phyloP scores from a whole-genome alignment of 1,140 invertebrate species.

The Solenopsis fugax region DNA sequence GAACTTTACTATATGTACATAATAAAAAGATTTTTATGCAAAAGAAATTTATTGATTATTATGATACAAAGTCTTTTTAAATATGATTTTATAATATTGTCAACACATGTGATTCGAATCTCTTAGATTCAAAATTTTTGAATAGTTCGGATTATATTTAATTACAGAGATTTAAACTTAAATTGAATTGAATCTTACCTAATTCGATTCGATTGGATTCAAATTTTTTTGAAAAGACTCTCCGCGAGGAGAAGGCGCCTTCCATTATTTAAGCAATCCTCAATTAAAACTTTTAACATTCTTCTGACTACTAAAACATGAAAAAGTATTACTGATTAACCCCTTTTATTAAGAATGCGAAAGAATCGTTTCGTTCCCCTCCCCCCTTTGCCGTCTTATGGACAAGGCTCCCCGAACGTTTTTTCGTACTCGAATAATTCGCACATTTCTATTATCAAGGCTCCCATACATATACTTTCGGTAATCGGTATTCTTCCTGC shows the following conservation, averaged over 20 bases:
- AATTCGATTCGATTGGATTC: too few species aligned
- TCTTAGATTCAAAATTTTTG: too few species aligned
- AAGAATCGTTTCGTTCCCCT: not conserved
- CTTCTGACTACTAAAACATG: not conserved
- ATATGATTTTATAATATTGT: too few species aligned
- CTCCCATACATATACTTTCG: not conserved
- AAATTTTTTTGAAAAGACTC: not conserved
- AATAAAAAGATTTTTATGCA: too few species aligned
- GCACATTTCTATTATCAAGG: not conserved
- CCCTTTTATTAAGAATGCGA: not conserved
- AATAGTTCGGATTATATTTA: too few species aligned
- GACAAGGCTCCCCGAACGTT: not conserved
- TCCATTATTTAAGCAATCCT: not conserved
- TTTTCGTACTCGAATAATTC: not conserved
- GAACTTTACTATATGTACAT: too few species aligned
- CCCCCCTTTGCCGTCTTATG: not conserved
- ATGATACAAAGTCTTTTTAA: too few species aligned
- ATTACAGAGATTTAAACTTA: too few species aligned
- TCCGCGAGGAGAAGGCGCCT: not conserved
- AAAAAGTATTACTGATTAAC: not conserved
- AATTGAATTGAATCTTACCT: too few species aligned
- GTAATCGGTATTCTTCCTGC: slow-evolving; percentile 24
- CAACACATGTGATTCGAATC: too few species aligned
- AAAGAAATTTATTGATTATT: too few species aligned
- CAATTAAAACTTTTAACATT: not conserved